Evolutionary conservation across 2,797 vertebrate species (phyloP).

Genomic region (Crenuchus spilurus): DNA sequence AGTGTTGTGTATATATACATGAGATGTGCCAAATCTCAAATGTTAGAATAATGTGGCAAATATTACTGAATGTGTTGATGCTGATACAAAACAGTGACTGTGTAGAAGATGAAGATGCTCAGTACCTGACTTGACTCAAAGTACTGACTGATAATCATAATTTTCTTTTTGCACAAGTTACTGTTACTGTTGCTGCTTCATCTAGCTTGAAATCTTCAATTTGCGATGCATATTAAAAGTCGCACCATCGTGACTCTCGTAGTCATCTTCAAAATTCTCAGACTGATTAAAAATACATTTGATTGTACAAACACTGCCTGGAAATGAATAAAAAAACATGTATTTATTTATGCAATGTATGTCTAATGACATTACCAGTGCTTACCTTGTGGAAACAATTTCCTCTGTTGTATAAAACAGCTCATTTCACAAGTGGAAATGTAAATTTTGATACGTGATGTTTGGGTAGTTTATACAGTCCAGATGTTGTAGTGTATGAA

Average conservation of each 20-base stretch:
- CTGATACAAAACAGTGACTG: not conserved
- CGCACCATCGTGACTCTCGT: not conserved
- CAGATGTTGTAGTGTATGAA: too few relatives aligned
- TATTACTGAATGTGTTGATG: not conserved
- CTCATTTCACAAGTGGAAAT: not conserved
- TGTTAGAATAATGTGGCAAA: slow-evolving; percentile 13
- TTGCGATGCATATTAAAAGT: not conserved
- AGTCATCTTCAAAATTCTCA: slow-evolving; percentile 3
- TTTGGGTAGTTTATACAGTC: not conserved
- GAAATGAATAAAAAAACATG: not conserved
- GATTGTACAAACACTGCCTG: slow-evolving; percentile 28
- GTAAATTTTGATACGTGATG: not conserved
- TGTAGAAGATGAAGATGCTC: not conserved
- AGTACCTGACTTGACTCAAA: not conserved
- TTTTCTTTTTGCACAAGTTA: not conserved
- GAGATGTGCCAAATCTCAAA: slow-evolving; percentile 15
- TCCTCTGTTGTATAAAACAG: slow-evolving; percentile 6
- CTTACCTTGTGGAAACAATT: not conserved
- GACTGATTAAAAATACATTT: not conserved
- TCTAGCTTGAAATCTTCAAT: not conserved
- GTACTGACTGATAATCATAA: not conserved
- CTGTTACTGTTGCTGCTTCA: slow-evolving; percentile 17
- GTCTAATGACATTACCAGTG: not conserved
- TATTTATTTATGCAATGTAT: slow-evolving; percentile 41
- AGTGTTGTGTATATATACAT: not conserved